Percentiles rank a stretch among this genome's conserved stretches.
Conservation (phyloP, 2,113 vertebrate species). For the Phrynosoma platyrhinos region DNA sequence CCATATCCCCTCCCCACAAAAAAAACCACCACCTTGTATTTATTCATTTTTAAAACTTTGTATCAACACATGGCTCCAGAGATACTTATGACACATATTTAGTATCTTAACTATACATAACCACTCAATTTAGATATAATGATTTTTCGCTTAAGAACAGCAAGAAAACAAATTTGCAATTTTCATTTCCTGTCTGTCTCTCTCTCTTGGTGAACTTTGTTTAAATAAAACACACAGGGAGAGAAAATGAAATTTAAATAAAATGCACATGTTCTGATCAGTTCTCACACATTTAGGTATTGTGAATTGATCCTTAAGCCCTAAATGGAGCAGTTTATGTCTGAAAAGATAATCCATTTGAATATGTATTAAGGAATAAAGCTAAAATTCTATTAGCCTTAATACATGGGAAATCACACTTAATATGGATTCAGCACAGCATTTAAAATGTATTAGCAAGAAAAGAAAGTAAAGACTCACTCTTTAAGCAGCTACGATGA, state of each 20-base stretch:
- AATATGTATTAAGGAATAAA: slow-evolving; percentile 67
- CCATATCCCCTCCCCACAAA: no score
- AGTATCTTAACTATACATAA: neutral
- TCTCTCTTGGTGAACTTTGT: no score
- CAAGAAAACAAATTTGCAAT: neutral
- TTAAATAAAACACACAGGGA: no score
- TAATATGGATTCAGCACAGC: slow-evolving; percentile 56
- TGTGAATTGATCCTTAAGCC: slow-evolving; percentile 7
- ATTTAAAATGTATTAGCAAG: slow-evolving; percentile 56
- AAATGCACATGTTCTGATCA: slow-evolving; percentile 16
- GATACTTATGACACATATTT: neutral
- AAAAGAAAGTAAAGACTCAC: slow-evolving; percentile 3
- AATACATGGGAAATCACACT: slow-evolving; percentile 61
- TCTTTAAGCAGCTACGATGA: slow-evolving; percentile 51
- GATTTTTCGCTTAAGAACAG: neutral
- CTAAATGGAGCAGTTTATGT: neutral
- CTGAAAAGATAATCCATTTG: slow-evolving; percentile 57
- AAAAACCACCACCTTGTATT: neutral
- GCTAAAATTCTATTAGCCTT: slow-evolving; percentile 70
- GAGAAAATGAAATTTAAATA: neutral
- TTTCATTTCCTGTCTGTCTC: neutral
- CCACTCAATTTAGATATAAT: neutral
- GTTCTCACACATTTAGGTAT: slow-evolving; percentile 23
- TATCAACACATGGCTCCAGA: neutral
- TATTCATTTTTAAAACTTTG: neutral